phyloP scores from a whole-genome alignment of 2,888 invertebrate species.

The Platypus cylindrus region DNA sequence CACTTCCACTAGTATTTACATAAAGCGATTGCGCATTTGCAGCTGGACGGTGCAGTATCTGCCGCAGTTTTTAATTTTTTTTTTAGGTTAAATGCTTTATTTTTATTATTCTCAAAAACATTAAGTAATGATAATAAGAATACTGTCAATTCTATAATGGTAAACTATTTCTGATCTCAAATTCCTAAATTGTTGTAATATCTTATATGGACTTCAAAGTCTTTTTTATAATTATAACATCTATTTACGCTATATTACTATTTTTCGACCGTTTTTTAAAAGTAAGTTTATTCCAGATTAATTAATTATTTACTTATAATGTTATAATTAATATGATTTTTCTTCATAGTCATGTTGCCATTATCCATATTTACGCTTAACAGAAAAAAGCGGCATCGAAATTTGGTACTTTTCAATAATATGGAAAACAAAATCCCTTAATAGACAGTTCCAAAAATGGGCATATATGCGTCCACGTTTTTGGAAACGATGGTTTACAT shows the following conservation, averaged over 20 bases:
- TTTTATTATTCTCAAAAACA: too few relatives aligned
- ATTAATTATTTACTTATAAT: conserved; percentile 1
- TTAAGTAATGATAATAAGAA: too few relatives aligned
- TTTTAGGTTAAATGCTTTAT: too few relatives aligned
- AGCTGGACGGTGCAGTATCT: too few relatives aligned
- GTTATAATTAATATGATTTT: too few relatives aligned
- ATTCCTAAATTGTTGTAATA: too few relatives aligned
- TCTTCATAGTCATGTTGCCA: conserved; percentile 67
- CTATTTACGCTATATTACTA: conserved; percentile 54
- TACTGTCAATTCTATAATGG: too few relatives aligned
- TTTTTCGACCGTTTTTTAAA: conserved; percentile 78
- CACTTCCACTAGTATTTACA: too few relatives aligned
- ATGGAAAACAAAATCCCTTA: conserved; percentile 71
- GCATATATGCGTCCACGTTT: conserved; percentile 49
- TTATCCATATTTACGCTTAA: conserved; percentile 65
- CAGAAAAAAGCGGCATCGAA: conserved; percentile 63
- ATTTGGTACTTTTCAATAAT: conserved; percentile 58
- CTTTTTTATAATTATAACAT: conserved; percentile 46
- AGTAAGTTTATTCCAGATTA: conserved; percentile 37
- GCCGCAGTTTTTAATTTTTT: too few relatives aligned
- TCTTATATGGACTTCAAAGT: conserved; percentile 11
- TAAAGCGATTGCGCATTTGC: too few relatives aligned
- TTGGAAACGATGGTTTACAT: conserved; percentile 58
- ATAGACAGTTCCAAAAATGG: conserved; percentile 62
- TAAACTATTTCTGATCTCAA: too few relatives aligned